Percentiles rank a stretch among this genome's conserved stretches.
Conservation (phyloP, 2,797 vertebrate species). For the Megaceryle alcyon region DNA sequence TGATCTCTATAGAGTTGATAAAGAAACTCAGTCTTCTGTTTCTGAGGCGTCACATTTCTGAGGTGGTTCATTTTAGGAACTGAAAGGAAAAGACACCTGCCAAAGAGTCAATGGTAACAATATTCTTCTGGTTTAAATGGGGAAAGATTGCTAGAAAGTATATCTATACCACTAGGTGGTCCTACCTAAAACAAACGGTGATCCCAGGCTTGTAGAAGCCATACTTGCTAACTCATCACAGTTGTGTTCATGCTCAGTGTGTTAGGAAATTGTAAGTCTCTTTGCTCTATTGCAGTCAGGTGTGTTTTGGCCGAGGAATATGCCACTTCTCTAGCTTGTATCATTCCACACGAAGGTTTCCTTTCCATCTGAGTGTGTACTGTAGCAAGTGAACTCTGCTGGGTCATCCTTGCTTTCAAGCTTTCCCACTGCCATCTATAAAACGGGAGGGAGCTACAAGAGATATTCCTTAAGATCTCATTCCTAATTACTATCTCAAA, state of each 20-base stretch:
- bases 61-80: not conserved
- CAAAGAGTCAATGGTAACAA: not conserved
- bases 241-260: not conserved
- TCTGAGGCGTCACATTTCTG: not conserved
- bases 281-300: not conserved
- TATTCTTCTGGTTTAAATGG: not conserved
- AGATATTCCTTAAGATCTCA: not conserved
- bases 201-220: not conserved
- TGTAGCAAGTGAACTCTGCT: not conserved
- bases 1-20: not conserved
- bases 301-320: not conserved
- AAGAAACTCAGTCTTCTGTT: not conserved
- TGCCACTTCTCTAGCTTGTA: not conserved
- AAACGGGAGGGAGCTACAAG: not conserved
- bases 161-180: not conserved
- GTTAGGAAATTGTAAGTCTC: not conserved
- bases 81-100: not conserved
- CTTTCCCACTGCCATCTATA: not conserved
- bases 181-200: not conserved
- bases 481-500: not conserved
- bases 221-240: not conserved
- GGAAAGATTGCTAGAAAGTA: not conserved
- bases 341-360: not conserved
- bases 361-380: not conserved
- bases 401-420: not conserved